These are phyloP conservation scores for Gadus chalcogrammus DNA, from an alignment of 2,113 vertebrate genomes.

Conservation along the genomic window DNA sequence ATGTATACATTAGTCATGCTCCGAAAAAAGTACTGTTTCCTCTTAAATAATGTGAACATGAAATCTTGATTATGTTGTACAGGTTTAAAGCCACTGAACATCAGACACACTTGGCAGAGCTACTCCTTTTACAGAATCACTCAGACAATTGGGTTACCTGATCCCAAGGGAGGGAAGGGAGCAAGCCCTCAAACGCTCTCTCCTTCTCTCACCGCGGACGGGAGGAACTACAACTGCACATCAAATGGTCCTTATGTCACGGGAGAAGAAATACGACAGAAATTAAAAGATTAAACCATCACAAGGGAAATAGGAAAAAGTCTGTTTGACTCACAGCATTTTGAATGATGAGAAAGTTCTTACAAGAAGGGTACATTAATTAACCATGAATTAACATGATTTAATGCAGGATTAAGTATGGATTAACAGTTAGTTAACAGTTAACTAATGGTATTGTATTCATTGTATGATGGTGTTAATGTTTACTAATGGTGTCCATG, in stretches of 20 bases:
- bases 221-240: slow-evolving; percentile 13
- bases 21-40: not conserved
- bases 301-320: not conserved
- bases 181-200: slow-evolving; percentile 30
- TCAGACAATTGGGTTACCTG: slow-evolving; percentile 32
- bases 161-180: slow-evolving; percentile 44
- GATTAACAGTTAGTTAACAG: too few relatives aligned
- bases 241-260: slow-evolving; percentile 23
- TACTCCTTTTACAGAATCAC: slow-evolving; percentile 58
- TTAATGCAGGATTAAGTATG: too few relatives aligned
- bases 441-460: too few relatives aligned
- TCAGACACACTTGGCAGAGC: slow-evolving; percentile 45
- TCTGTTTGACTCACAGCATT: not conserved
- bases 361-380: too few relatives aligned
- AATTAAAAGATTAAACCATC: not conserved
- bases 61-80: slow-evolving; percentile 39
- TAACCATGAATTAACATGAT: too few relatives aligned
- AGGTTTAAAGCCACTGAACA: slow-evolving; percentile 30
- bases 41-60: slow-evolving; percentile 21
- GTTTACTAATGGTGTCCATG: too few relatives aligned
- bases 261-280: not conserved
- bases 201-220: slow-evolving; percentile 23
- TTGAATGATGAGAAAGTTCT: too few relatives aligned
- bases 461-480: too few relatives aligned
- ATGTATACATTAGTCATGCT: not conserved